These are phyloP conservation scores for Sminthurinus signatus DNA, from an alignment of 1,140 invertebrate genomes.

Conservation along the genomic window DNA sequence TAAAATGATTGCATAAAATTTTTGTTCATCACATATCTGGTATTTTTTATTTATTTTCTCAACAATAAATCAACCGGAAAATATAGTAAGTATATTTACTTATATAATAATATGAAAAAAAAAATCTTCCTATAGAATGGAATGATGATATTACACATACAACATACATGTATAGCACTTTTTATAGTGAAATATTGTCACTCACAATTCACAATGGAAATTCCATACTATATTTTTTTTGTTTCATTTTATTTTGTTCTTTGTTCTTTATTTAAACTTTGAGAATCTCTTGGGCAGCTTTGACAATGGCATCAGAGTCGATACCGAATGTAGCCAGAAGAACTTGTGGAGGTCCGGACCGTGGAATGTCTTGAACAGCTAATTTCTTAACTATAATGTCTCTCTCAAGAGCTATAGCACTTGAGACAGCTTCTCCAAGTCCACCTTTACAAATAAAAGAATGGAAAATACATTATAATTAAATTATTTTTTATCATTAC, in stretches of 20 bases:
- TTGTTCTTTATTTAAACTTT: not conserved
- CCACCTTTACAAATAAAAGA: constrained; percentile 60
- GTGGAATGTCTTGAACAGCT: constrained; percentile 76
- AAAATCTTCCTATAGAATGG: too few relatives aligned
- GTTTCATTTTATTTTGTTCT: not conserved
- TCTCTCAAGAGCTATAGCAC: constrained; percentile 64
- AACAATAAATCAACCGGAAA: too few relatives aligned
- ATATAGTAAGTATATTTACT: too few relatives aligned
- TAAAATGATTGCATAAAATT: too few relatives aligned
- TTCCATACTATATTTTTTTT: not conserved
- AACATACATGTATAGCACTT: too few relatives aligned
- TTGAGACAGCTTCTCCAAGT: constrained; percentile 86
- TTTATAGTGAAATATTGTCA: too few relatives aligned
- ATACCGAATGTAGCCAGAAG: constrained; percentile 86
- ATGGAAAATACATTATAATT: not conserved
- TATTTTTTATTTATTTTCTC: too few relatives aligned
- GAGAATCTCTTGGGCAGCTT: constrained; percentile 54
- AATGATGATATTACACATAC: too few relatives aligned
- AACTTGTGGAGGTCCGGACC: constrained; percentile 78
- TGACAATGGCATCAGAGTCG: constrained; percentile 68
- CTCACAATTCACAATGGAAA: not conserved
- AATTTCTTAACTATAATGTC: constrained; percentile 75
- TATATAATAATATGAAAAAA: too few relatives aligned
- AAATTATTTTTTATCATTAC: not conserved
- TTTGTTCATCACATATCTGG: too few relatives aligned